Evolutionary conservation across 2,888 invertebrate species (phyloP).

Genomic region (Napeogenes sylphis): DNA sequence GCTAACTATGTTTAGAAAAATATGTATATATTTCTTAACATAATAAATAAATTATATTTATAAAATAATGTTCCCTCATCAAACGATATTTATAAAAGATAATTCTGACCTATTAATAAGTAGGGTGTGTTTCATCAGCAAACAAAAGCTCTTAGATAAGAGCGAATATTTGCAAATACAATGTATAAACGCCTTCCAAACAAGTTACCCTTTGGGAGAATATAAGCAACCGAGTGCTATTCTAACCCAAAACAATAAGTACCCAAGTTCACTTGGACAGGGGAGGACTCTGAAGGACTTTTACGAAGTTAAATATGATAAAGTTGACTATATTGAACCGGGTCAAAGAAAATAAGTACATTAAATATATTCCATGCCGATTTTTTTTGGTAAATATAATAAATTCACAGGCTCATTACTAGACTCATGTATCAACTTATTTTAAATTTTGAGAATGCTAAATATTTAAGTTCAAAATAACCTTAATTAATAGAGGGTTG

Average conservation of each 20-base stretch:
- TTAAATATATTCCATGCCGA: no score
- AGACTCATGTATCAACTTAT: no score
- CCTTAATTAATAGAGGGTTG: no score
- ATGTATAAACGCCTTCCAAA: slow-evolving; percentile 27
- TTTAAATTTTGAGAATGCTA: no score
- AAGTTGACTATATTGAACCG: background rate
- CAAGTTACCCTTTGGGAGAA: slow-evolving; percentile 28
- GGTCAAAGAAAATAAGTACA: background rate
- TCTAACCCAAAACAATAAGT: slow-evolving; percentile 31
- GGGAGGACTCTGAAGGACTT: slow-evolving; percentile 22
- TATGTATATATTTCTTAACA: no score
- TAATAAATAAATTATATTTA: background rate
- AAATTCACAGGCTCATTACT: no score
- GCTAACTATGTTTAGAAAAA: no score
- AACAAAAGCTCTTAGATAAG: slow-evolving; percentile 23
- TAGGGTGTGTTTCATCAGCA: slow-evolving; percentile 17
- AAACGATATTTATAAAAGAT: slow-evolving; percentile 2
- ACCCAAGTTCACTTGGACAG: slow-evolving; percentile 22
- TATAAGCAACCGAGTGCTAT: slow-evolving; percentile 25
- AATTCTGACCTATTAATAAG: slow-evolving; percentile 18
- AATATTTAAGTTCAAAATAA: no score
- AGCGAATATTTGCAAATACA: slow-evolving; percentile 26
- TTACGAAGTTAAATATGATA: slow-evolving; percentile 4
- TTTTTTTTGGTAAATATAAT: no score
- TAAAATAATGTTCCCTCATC: slow-evolving; percentile 8